Base-by-base conservation (phyloP, 2,113 vertebrate species). In the Arizona elegans region DNA sequence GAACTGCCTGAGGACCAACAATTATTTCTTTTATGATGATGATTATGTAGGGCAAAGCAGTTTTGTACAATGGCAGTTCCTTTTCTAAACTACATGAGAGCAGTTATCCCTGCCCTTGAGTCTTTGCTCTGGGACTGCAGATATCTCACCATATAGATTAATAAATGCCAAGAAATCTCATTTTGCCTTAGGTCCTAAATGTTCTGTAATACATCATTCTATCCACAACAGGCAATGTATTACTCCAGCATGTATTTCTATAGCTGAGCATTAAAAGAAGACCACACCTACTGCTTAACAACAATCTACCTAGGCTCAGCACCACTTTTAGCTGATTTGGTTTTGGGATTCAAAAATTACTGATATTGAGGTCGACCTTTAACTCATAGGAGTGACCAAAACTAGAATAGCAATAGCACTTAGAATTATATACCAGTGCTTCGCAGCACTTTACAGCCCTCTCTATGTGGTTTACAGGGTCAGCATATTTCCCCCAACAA, bases 341-440 rank as follows among this genome's bases (percentile, higher is more conserved):
- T 1, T 75, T 0, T 50, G 1, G 10, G 70, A 38, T 17, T 5
- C 0, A 0, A 6, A 33, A 43, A 62, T 2, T 3, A 3, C 0
- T 33, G 0, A 10, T 4, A 43, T 65, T 89, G 19, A n/a, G 38
- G 0, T 3, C 0, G 11, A 9, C 1, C 21, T 21, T 23, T 52
- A 88, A 23, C 15, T 5, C 8, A 33, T 12, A 11, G 58, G 15
- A 26, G 33, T 89, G 38, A 43, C 19, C 33, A 5, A 75, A 75
- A 55, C 65, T 85, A 53, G 17, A 65, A 65, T 65, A 65, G 11
- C 26, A 65, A 65, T 29, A 65, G 59, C 59, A 65, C 26, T 65
- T 65, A 12, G 9, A 62, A 12, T 29, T 65, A 12, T 29, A 65
- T 65, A 65, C 10, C 59, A 29, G 6, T 58, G 56, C 59, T 65